phyloP scores from a whole-genome alignment of 2,888 invertebrate species.

The Trichopria drosophilae region DNA sequence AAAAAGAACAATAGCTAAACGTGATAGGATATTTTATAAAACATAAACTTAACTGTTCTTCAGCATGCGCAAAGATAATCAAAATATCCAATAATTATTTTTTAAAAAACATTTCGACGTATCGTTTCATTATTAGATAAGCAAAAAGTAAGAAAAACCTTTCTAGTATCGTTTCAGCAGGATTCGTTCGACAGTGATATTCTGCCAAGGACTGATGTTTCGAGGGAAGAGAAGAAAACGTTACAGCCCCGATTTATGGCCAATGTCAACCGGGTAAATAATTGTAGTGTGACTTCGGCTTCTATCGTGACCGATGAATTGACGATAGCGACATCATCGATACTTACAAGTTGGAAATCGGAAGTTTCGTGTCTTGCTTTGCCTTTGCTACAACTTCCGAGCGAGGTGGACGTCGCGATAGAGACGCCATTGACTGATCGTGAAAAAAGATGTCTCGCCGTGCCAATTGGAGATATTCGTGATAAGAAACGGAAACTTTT shows the following conservation, averaged over 20 bases:
- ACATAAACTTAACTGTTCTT: too few species aligned
- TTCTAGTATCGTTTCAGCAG: slow-evolving; percentile 54
- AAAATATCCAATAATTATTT: not conserved
- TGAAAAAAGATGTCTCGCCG: slow-evolving; percentile 54
- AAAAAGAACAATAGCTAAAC: too few species aligned
- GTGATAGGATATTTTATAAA: too few species aligned
- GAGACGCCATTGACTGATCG: slow-evolving; percentile 50
- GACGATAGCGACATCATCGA: slow-evolving; percentile 3
- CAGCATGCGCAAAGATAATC: too few species aligned
- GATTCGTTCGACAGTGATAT: slow-evolving; percentile 48
- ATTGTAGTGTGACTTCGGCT: slow-evolving; percentile 9
- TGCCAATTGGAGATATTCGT: slow-evolving; percentile 52
- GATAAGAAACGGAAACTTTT: slow-evolving; percentile 54
- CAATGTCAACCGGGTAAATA: slow-evolving; percentile 21
- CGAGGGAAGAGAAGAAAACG: slow-evolving; percentile 35
- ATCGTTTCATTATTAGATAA: too few species aligned
- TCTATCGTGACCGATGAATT: too few species aligned
- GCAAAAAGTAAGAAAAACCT: too few species aligned
- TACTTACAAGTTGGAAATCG: slow-evolving; percentile 37
- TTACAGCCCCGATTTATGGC: slow-evolving; percentile 23
- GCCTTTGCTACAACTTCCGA: slow-evolving; percentile 28
- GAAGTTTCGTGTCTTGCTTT: slow-evolving; percentile 30
- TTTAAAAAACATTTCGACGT: slow-evolving; percentile 2
- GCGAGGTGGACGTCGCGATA: slow-evolving; percentile 24
- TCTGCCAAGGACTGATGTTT: slow-evolving; percentile 25